These are phyloP conservation scores for Sinocyclocheilus anophthalmus DNA, from an alignment of 2,113 vertebrate species.

Conservation along the genomic window DNA sequence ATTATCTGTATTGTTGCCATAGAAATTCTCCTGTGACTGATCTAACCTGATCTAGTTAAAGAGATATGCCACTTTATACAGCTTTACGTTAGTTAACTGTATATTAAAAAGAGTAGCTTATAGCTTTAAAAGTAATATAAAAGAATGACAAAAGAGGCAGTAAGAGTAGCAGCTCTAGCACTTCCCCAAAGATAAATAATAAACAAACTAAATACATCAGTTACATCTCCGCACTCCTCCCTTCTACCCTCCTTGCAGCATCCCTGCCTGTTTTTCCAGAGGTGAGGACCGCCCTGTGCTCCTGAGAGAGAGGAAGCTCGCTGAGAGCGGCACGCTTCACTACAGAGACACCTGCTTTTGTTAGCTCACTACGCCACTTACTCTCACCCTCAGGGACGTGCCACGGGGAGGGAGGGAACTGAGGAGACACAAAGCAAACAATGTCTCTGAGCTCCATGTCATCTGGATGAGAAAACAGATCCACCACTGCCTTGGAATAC, in stretches of 20 bases:
- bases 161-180: background rate
- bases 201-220: background rate
- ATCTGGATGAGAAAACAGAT: constrained; percentile 53
- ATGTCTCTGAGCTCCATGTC: constrained; percentile 52
- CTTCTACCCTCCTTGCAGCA: background rate
- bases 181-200: constrained; percentile 24
- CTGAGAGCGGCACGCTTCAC: constrained; percentile 52
- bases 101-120: background rate
- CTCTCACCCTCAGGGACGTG: constrained; percentile 47
- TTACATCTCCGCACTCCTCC: background rate
- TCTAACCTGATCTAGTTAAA: background rate
- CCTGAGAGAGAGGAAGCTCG: constrained; percentile 33
- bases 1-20: too few species aligned
- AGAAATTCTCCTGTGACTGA: too few species aligned
- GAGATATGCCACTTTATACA: background rate
- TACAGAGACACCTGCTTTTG: constrained; percentile 60
- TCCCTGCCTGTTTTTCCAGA: constrained; percentile 30
- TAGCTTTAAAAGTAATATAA: constrained; percentile 10
- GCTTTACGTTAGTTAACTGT: background rate
- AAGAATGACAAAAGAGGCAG: background rate
- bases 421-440: constrained; percentile 42
- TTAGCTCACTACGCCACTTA: constrained; percentile 54
- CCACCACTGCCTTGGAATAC: constrained; percentile 16
- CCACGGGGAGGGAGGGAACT: constrained; percentile 28
- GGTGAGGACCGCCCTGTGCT: constrained; percentile 23